Evolutionary conservation across 2,888 invertebrate species (phyloP).

Genomic region (Sphaerophoria taeniata): DNA sequence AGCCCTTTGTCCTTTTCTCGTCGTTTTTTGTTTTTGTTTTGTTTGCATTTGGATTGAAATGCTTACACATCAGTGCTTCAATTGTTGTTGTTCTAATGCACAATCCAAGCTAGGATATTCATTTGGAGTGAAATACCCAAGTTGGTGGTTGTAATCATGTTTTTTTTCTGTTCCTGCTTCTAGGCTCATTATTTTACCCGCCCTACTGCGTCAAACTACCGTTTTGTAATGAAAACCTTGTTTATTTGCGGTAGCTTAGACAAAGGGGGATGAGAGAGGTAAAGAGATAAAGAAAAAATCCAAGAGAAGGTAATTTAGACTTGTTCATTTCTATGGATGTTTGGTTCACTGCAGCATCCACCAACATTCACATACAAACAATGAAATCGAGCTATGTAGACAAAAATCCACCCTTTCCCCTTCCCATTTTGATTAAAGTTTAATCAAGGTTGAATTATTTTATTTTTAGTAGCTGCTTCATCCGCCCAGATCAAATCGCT

Average conservation of each 20-base stretch:
- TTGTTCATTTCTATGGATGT: neutral
- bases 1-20: slow-evolving; percentile 3
- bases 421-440: slow-evolving; percentile 30
- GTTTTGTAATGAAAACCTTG: slow-evolving; percentile 53
- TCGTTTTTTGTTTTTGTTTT: neutral
- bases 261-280: neutral
- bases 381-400: slow-evolving; percentile 33
- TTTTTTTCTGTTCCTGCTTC: slow-evolving; percentile 26
- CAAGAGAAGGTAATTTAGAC: slow-evolving; percentile 57
- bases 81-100: slow-evolving; percentile 30
- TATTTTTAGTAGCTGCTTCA: slow-evolving; percentile 45
- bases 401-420: neutral
- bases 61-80: slow-evolving; percentile 61
- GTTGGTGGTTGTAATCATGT: slow-evolving; percentile 62
- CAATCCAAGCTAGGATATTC: slow-evolving; percentile 47
- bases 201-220: slow-evolving; percentile 35
- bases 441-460: slow-evolving; percentile 63
- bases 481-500: neutral
- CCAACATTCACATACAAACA: slow-evolving; percentile 10
- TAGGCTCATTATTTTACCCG: slow-evolving; percentile 34
- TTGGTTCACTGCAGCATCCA: neutral
- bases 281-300: neutral
- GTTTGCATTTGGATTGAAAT: slow-evolving; percentile 51
- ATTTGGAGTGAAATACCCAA: slow-evolving; percentile 67
- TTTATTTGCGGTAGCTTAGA: slow-evolving; percentile 52